Conservation (phyloP, 1,140 invertebrate species). For the Musca domestica region DNA sequence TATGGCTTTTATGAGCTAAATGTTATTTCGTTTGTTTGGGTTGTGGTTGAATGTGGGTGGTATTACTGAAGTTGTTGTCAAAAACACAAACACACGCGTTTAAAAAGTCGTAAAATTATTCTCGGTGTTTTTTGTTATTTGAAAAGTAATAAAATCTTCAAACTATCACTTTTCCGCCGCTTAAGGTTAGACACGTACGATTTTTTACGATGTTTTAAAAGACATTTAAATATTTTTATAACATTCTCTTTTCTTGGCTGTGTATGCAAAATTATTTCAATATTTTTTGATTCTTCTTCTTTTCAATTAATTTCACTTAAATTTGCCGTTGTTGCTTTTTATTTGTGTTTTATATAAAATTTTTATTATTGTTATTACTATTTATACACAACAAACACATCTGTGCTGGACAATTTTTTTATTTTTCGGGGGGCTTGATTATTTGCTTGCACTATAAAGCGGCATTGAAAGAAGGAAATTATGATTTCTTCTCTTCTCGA, state of each 20-base stretch:
- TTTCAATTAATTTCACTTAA: no score
- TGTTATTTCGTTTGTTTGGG: conserved; percentile 3
- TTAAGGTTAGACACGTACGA: no score
- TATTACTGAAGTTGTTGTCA: background rate
- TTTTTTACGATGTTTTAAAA: no score
- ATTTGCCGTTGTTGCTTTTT: no score
- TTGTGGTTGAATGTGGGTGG: conserved; percentile 1
- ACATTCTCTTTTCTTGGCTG: no score
- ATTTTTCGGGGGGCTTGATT: background rate
- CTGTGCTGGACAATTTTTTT: background rate
- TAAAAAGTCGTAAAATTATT: conserved; percentile 17
- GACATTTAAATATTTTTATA: no score
- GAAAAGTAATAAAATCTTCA: conserved; percentile 15
- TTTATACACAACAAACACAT: no score
- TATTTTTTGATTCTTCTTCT: no score
- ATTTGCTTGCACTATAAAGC: conserved; percentile 2
- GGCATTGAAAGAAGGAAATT: background rate
- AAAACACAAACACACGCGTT: background rate
- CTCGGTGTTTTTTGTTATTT: background rate
- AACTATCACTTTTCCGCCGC: no score
- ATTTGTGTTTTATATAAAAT: no score
- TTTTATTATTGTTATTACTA: no score
- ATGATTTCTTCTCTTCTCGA: background rate
- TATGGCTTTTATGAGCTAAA: background rate
- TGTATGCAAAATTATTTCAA: no score